These are phyloP conservation scores for Staurois parvus DNA, from an alignment of 2,797 vertebrate genomes.

Conservation along the genomic window DNA sequence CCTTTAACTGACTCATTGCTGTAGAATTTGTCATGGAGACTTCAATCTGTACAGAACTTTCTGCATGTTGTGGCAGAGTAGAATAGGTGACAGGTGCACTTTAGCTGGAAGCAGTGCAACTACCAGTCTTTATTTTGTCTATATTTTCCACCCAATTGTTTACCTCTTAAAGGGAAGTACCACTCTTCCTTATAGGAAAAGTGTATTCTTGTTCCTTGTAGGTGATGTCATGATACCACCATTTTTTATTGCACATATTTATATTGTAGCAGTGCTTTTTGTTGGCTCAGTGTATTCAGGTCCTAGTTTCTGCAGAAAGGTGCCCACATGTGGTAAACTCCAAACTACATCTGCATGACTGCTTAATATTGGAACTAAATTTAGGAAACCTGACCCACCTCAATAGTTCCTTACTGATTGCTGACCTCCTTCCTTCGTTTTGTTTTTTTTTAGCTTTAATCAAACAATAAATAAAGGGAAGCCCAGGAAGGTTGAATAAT, in stretches of 20 bases:
- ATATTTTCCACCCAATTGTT: background rate
- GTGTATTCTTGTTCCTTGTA: background rate
- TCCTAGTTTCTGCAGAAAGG: no score
- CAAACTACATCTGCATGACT: no score
- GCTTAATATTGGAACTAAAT: no score
- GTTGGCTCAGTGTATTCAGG: background rate
- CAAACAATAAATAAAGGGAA: no score
- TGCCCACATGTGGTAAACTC: no score
- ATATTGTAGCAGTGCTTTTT: background rate
- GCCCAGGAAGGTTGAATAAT: no score
- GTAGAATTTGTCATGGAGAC: background rate
- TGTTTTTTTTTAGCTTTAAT: no score
- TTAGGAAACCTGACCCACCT: no score
- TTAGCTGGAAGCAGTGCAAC: background rate
- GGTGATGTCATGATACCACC: background rate
- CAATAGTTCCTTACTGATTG: background rate
- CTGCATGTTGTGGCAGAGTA: no score
- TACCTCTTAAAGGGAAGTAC: background rate
- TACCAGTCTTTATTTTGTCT: background rate
- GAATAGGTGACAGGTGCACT: no score
- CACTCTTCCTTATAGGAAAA: background rate
- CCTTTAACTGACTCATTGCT: no score
- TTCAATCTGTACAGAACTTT: background rate
- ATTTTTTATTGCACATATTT: slow-evolving; percentile 11
- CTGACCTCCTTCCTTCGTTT: background rate